These are phyloP conservation scores for Condylostylus longicornis DNA, from an alignment of 1,140 invertebrate species.

Conservation along the genomic window DNA sequence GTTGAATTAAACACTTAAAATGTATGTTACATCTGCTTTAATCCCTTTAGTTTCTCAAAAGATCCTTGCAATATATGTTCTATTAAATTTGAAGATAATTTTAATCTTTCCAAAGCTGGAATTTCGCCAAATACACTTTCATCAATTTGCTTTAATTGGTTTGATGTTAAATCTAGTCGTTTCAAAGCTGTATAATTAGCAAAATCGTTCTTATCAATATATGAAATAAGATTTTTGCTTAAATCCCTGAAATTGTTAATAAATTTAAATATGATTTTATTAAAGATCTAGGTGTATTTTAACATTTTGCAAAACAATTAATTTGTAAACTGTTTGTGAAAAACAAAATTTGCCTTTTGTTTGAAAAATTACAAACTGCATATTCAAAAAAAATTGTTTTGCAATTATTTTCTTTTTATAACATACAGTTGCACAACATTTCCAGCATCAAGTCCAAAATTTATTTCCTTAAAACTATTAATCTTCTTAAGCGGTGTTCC, in stretches of 20 bases:
- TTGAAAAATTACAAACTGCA: constrained; percentile 16
- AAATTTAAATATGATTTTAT: constrained; percentile 5
- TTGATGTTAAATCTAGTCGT: constrained; percentile 49
- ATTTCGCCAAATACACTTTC: constrained; percentile 47
- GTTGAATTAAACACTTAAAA: constrained; percentile 7
- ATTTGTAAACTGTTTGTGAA: too few relatives aligned
- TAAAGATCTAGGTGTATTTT: constrained; percentile 3
- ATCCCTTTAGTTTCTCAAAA: constrained; percentile 45
- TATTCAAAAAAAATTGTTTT: constrained; percentile 19
- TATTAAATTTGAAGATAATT: constrained; percentile 52
- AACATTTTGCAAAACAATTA: constrained; percentile 2
- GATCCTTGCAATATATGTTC: constrained; percentile 45
- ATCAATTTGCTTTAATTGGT: constrained; percentile 45
- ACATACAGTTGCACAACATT: constrained; percentile 34
- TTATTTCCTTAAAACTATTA: constrained; percentile 31
- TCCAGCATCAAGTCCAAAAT: constrained; percentile 31
- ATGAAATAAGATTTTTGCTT: constrained; percentile 59
- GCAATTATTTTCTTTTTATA: too few relatives aligned
- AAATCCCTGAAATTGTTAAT: constrained; percentile 44
- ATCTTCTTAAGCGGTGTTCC: constrained; percentile 22
- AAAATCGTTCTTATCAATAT: constrained; percentile 59
- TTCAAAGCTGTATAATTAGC: constrained; percentile 49
- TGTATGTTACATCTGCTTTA: constrained; percentile 50
- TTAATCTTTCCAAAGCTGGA: constrained; percentile 45
- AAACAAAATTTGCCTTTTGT: constrained; percentile 3